Percentiles rank a stretch among this genome's conserved stretches.
These are phyloP conservation scores for Aptenodytes forsteri DNA, from an alignment of 2,113 vertebrate genomes.

Conservation along the genomic window DNA sequence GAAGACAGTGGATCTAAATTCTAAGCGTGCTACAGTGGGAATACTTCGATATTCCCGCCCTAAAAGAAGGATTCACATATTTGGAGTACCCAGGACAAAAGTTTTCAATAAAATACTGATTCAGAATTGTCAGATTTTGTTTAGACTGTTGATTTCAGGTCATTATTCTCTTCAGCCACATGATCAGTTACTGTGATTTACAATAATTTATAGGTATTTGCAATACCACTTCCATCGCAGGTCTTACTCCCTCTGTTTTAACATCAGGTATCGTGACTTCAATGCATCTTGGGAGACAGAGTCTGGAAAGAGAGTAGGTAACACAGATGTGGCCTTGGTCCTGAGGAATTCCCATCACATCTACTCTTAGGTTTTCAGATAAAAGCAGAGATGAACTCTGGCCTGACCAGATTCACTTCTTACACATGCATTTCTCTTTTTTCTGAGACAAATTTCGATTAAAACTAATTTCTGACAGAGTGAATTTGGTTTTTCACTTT, in stretches of 20 bases:
- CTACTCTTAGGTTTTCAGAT: neutral
- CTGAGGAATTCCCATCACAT: neutral
- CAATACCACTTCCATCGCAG: neutral
- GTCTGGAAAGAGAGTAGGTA: neutral
- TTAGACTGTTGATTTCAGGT: neutral
- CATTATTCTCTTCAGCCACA: neutral
- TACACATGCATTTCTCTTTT: neutral
- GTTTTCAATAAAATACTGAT: neutral
- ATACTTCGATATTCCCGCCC: neutral
- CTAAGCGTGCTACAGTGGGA: neutral
- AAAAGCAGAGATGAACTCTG: neutral
- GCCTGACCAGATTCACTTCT: neutral
- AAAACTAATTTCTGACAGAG: neutral
- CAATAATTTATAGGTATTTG: neutral
- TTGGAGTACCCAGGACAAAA: neutral
- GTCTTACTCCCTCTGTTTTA: neutral
- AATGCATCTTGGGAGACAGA: neutral
- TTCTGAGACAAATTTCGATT: neutral
- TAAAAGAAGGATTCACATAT: neutral
- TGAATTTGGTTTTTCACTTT: neutral
- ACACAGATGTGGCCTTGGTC: neutral
- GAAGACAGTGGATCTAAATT: neutral
- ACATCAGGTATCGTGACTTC: fast-evolving
- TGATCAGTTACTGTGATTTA: neutral
- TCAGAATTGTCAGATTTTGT: neutral